Base-by-base conservation (phyloP, 2,797 vertebrate genomes). In the Eulemur albifrons region DNA sequence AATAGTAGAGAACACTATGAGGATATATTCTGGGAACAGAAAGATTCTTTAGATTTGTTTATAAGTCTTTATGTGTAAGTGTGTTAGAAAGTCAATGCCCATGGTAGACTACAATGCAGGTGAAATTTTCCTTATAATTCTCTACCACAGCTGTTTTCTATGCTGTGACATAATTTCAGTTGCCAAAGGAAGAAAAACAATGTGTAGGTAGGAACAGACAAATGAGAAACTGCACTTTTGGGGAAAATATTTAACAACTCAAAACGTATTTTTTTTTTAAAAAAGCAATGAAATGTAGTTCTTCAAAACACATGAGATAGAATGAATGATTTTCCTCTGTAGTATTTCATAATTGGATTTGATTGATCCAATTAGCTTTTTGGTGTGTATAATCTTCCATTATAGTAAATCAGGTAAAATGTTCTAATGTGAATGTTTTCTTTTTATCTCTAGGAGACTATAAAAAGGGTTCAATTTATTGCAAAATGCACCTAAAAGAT, bases 341-440 rank as follows among this genome's bases (percentile, higher is more conserved):
- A 82, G 27, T 69, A 80, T 92, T 96, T 97, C 35, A 69, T 94
- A 93, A 90, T 90, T 97, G 83, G 35, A 88, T 83, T 52, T 88
- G 59, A 94, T 93, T 95, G 92, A 92, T 96, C n/a, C 92, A 92
- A 86, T 95, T 85, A 95, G 38, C 9, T 77, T 93, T 97, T 90
- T 86, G n/a, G n/a, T 69, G 5, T 95, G 38, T 57, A 69, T 92
- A 85, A 70, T 95, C 35, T 92, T 94, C 35, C 50, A 83, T 96
- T 92, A 85, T 77, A 90, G 61, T 92, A 94, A 92, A 88, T 80
- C 76, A 94, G 76, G 45, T 91, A 93, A 95, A 93, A 82, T 82
- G 20, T 92, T 94, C 27, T 95, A 90, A 92, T 75, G n/a, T 61
- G 87, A 93, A 54, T 90, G 54, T 84, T 95, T 97, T 95, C 48